Evolutionary conservation across 2,888 invertebrate species (phyloP).

Genomic region (Azorinus chamasolen): DNA sequence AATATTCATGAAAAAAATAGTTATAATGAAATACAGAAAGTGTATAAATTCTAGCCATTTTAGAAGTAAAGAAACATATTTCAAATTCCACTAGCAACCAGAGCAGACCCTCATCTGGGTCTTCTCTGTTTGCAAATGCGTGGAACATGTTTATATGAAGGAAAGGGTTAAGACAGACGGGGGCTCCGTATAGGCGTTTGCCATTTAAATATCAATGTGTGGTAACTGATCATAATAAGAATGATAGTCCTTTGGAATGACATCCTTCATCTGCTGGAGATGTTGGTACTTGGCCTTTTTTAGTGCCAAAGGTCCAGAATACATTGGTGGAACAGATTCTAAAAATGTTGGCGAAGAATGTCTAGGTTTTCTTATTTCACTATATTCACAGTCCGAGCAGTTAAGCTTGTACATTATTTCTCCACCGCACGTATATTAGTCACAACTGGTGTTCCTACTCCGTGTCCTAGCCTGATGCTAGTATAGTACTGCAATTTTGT

Average conservation of each 20-base stretch:
- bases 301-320: slow-evolving; percentile 6
- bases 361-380: slow-evolving; percentile 17
- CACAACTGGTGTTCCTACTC: slow-evolving; percentile 30
- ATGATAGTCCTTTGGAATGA: slow-evolving; percentile 27
- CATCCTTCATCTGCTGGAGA: too few species aligned
- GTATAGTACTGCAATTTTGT: slow-evolving; percentile 18
- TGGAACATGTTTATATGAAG: too few species aligned
- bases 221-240: slow-evolving; percentile 22
- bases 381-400: slow-evolving; percentile 7
- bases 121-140: too few species aligned
- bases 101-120: too few species aligned
- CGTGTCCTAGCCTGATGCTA: slow-evolving; percentile 29
- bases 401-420: slow-evolving; percentile 18
- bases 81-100: too few species aligned
- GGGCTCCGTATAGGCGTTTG: too few species aligned
- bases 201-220: slow-evolving; percentile 5
- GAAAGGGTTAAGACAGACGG: too few species aligned
- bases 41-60: too few species aligned
- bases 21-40: too few species aligned
- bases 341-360: not conserved
- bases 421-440: slow-evolving; percentile 28
- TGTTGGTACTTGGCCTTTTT: slow-evolving; percentile 22
- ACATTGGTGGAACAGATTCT: slow-evolving; percentile 1
- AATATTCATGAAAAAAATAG: too few species aligned
- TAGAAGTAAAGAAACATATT: too few species aligned